These are phyloP conservation scores for Leptinotarsa rubiginosa DNA, from an alignment of 2,888 invertebrate species.

Conservation along the genomic window DNA sequence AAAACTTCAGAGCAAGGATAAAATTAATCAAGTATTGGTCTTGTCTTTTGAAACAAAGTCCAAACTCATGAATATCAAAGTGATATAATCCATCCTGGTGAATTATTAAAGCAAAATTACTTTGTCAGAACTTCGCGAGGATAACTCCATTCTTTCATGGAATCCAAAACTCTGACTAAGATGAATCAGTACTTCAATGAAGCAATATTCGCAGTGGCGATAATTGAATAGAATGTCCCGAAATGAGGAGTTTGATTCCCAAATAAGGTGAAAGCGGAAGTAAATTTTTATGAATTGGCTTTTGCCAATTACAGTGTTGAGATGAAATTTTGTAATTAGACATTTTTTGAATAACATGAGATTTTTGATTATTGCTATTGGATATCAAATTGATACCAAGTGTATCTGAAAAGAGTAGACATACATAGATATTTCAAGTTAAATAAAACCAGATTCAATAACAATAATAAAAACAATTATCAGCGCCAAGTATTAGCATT, in stretches of 20 bases:
- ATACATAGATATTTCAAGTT: too few relatives aligned
- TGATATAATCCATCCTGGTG: conserved; percentile 3
- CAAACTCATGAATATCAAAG: conserved; percentile 13
- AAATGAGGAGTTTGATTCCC: neutral
- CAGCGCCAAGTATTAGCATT: too few relatives aligned
- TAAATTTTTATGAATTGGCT: neutral
- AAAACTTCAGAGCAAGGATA: neutral
- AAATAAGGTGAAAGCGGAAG: neutral
- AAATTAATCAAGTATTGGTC: conserved; percentile 14
- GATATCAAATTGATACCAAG: too few relatives aligned
- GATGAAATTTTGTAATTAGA: too few relatives aligned
- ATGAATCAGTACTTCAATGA: neutral
- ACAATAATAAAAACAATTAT: too few relatives aligned
- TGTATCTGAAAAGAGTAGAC: too few relatives aligned
- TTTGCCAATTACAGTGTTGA: neutral
- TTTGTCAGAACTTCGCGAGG: neutral
- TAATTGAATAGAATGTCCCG: conserved; percentile 1
- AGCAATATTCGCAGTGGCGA: neutral
- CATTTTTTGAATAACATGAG: too few relatives aligned
- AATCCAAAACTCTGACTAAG: conserved; percentile 8
- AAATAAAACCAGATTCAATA: too few relatives aligned
- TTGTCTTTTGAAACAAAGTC: conserved; percentile 1
- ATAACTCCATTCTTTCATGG: conserved; percentile 6
- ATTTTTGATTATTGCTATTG: too few relatives aligned
- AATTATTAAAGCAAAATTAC: conserved; percentile 8